Evolutionary conservation across 2,113 vertebrate species (phyloP).

Genomic region (Pituophis catenifer): DNA sequence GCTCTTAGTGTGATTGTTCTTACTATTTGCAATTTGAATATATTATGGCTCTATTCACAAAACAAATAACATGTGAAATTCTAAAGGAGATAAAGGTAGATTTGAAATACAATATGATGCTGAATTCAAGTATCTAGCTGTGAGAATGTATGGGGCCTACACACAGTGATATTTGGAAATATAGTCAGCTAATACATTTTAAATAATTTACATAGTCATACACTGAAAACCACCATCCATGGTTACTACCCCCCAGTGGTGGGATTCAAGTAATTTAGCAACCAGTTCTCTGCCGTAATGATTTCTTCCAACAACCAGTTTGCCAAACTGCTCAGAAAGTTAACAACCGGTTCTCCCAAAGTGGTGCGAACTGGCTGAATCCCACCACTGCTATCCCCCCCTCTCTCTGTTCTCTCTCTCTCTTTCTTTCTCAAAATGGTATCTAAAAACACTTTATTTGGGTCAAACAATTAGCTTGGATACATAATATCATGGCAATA

Average conservation of each 20-base stretch:
- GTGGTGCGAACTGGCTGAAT: too few relatives aligned
- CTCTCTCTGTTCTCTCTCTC: too few relatives aligned
- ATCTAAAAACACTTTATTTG: background rate
- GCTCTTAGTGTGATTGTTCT: slow-evolving; percentile 20
- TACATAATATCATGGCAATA: background rate
- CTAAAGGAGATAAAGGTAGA: background rate
- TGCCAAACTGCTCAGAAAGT: too few relatives aligned
- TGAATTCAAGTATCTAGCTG: slow-evolving; percentile 16
- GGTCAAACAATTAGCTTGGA: background rate
- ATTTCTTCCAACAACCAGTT: too few relatives aligned
- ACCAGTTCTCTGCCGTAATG: too few relatives aligned
- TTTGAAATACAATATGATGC: slow-evolving; percentile 2
- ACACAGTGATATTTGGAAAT: background rate
- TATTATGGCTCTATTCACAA: slow-evolving; percentile 26
- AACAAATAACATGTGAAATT: slow-evolving; percentile 17
- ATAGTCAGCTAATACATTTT: background rate
- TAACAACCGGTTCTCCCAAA: too few relatives aligned
- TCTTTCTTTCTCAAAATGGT: background rate
- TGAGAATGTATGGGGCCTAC: background rate
- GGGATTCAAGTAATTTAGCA: too few relatives aligned
- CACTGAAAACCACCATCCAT: background rate
- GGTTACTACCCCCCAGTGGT: too few relatives aligned
- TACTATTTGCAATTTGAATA: slow-evolving; percentile 21
- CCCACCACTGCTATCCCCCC: too few relatives aligned
- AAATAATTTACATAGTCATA: background rate